phyloP scores from a whole-genome alignment of 1,140 invertebrate genomes.

The Xylocopa sonorina region DNA sequence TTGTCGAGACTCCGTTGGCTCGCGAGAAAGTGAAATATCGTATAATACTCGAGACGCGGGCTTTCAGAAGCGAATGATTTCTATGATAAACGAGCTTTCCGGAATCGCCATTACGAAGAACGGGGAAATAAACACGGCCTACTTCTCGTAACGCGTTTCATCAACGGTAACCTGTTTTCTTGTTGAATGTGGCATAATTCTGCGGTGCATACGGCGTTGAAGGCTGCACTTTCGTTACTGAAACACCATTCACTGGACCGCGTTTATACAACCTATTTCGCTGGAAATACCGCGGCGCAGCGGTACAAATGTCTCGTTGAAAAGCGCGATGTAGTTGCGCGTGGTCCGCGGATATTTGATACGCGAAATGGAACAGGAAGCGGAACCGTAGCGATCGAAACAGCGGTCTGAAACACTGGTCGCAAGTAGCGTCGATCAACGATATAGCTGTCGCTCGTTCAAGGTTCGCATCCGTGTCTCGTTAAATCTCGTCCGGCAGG shows the following conservation, averaged over 20 bases:
- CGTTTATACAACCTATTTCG: neutral
- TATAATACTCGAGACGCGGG: no score
- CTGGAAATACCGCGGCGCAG: neutral
- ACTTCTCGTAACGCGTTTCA: neutral
- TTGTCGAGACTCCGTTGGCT: no score
- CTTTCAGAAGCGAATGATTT: neutral
- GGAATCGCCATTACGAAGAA: neutral
- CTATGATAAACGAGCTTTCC: neutral
- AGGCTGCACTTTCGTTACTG: slow-evolving; percentile 2
- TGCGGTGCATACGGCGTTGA: neutral
- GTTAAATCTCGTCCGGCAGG: slow-evolving; percentile 48
- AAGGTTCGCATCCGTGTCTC: slow-evolving; percentile 18
- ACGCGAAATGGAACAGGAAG: no score
- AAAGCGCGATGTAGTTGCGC: no score
- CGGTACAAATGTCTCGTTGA: no score
- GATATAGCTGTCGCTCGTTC: slow-evolving; percentile 36
- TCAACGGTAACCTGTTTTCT: neutral
- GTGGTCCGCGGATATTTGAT: no score
- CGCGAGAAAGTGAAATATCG: no score
- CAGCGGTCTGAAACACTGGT: no score
- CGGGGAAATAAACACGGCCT: neutral
- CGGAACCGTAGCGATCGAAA: no score
- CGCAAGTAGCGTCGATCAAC: slow-evolving; percentile 20
- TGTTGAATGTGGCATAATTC: neutral
- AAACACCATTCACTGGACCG: neutral